Conservation (phyloP, 2,113 vertebrate genomes). For the Aptenodytes forsteri region DNA sequence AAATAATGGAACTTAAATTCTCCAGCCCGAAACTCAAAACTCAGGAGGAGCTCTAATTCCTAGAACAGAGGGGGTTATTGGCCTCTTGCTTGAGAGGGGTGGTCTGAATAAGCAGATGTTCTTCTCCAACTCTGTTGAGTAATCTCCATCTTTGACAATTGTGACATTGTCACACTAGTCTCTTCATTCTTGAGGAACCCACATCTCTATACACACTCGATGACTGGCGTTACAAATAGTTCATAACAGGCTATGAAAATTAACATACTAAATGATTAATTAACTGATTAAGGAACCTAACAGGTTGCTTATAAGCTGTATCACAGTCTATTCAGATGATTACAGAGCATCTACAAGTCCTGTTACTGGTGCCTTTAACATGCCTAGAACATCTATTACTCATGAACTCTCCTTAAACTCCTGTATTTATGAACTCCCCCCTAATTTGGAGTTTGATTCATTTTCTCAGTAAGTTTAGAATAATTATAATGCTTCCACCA, state of each 20-base stretch:
- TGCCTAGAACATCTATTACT: neutral
- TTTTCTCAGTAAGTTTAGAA: neutral
- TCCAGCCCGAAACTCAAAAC: neutral
- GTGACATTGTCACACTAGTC: neutral
- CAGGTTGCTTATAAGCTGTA: neutral
- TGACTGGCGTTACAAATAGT: neutral
- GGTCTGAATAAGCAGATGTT: neutral
- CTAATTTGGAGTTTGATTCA: neutral
- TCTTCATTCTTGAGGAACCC: neutral
- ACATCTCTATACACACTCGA: neutral
- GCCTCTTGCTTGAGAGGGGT: neutral
- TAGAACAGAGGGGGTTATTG: neutral
- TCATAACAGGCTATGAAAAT: neutral
- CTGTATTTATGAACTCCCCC: neutral
- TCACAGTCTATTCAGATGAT: neutral
- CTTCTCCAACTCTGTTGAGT: neutral
- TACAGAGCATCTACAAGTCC: neutral
- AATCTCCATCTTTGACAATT: neutral
- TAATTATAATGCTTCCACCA: neutral
- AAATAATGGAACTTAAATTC: neutral
- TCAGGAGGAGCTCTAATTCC: neutral
- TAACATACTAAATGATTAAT: neutral
- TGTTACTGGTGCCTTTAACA: neutral
- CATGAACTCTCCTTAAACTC: neutral
- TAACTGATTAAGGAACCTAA: neutral